A percentile compares a stretch with the other conserved stretches of the same genome.
Conservation (phyloP, 2,888 invertebrate genomes). For the Phengaris arion region DNA sequence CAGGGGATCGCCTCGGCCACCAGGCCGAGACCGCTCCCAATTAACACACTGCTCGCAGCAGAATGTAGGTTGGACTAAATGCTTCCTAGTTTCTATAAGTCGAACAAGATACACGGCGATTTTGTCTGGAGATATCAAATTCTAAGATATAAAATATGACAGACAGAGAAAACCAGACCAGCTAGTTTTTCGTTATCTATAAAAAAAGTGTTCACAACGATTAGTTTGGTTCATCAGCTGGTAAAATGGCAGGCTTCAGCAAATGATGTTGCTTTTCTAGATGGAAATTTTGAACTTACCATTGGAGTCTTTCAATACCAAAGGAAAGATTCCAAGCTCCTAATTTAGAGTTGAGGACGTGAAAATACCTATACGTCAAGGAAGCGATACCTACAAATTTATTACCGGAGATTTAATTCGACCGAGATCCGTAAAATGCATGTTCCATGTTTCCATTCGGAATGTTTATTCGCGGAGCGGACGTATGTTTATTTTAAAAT, state of each 20-base stretch:
- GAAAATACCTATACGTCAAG: constrained; percentile 31
- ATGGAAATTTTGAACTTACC: no score
- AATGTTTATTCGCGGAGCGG: constrained; percentile 39
- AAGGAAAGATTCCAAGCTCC: background rate
- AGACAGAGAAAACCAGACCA: no score
- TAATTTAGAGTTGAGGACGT: background rate
- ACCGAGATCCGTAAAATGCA: constrained; percentile 36
- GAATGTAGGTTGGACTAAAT: constrained; percentile 40
- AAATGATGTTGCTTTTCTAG: no score
- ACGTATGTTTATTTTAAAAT: constrained; percentile 41
- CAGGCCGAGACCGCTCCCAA: constrained; percentile 35
- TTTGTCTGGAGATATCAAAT: constrained; percentile 27
- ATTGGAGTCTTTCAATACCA: background rate
- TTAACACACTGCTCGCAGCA: constrained; percentile 40
- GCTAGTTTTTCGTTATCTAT: no score
- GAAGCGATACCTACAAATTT: constrained; percentile 39
- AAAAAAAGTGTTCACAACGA: no score
- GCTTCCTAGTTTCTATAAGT: constrained; percentile 40
- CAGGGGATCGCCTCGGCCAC: constrained; percentile 36
- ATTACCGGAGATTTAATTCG: constrained; percentile 37
- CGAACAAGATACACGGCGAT: constrained; percentile 35
- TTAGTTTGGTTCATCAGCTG: no score
- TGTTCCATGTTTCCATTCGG: constrained; percentile 32
- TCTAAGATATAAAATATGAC: background rate
- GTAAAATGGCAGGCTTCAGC: no score